These are phyloP conservation scores for Drosophila sproati DNA, from an alignment of 1,140 invertebrate genomes.

Conservation along the genomic window DNA sequence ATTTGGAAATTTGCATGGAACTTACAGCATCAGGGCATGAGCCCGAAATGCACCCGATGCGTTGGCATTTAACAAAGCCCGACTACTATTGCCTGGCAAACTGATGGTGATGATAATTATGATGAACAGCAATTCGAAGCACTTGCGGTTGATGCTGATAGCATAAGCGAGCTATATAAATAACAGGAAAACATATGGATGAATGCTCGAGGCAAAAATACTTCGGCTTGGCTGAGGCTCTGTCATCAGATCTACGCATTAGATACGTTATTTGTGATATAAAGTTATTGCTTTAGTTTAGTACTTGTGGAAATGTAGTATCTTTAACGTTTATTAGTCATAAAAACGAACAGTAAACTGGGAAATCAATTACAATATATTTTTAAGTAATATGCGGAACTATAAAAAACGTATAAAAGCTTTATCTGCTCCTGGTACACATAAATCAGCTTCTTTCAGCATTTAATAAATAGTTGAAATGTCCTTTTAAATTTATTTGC, in stretches of 20 bases:
- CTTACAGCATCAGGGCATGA: constrained; percentile 22
- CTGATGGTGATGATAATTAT: constrained; percentile 15
- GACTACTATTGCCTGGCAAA: neutral
- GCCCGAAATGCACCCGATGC: constrained; percentile 35
- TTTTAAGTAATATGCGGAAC: too few relatives aligned
- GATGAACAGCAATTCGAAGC: constrained; percentile 18
- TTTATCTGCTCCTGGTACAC: too few relatives aligned
- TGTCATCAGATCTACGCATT: neutral
- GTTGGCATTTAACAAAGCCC: constrained; percentile 44
- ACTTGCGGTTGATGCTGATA: constrained; percentile 35
- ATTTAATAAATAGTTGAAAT: too few relatives aligned
- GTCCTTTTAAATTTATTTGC: too few relatives aligned
- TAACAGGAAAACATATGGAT: neutral
- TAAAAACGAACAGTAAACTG: too few relatives aligned
- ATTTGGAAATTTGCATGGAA: constrained; percentile 70
- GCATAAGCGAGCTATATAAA: constrained; percentile 17
- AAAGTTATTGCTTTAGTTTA: too few relatives aligned
- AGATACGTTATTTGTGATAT: too few relatives aligned
- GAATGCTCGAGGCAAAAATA: neutral
- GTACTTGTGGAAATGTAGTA: neutral
- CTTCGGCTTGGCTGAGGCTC: neutral
- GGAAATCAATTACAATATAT: too few relatives aligned
- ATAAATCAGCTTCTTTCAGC: too few relatives aligned
- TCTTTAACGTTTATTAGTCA: too few relatives aligned
- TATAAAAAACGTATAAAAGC: too few relatives aligned